These are phyloP conservation scores for Stomatorhinus walkeri DNA, from an alignment of 2,797 vertebrate species.

Conservation along the genomic window DNA sequence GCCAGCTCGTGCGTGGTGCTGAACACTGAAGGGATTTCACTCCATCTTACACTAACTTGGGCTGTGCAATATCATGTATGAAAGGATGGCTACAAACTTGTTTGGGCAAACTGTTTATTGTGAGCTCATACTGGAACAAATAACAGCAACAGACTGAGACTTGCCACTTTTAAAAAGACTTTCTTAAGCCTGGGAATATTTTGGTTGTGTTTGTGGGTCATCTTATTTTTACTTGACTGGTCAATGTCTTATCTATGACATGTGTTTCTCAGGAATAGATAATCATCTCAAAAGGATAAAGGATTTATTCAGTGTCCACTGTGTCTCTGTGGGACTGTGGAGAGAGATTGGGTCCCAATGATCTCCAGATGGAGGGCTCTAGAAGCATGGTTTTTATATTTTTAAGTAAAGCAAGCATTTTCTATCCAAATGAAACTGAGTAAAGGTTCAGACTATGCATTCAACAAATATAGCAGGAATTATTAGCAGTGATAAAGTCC, in stretches of 20 bases:
- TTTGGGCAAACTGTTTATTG: constrained; percentile 22
- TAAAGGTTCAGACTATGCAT: constrained; percentile 51
- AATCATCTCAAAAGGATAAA: constrained; percentile 33
- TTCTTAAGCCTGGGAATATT: constrained; percentile 29
- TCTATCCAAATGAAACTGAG: background rate
- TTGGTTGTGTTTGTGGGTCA: constrained; percentile 8
- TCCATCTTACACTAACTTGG: constrained; percentile 29
- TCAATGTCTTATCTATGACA: constrained; percentile 33
- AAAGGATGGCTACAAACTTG: constrained; percentile 40
- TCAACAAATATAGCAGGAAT: constrained; percentile 59
- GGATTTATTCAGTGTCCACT: constrained; percentile 8
- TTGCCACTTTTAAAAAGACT: constrained; percentile 37
- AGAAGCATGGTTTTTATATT: background rate
- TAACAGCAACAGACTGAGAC: constrained; percentile 28
- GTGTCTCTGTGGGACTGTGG: background rate
- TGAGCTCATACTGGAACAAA: constrained; percentile 17
- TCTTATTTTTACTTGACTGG: constrained; percentile 17
- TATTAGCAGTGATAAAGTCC: constrained; percentile 53
- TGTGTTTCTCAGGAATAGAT: constrained; percentile 67
- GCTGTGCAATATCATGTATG: constrained; percentile 56
- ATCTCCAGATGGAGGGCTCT: background rate
- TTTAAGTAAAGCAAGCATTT: background rate
- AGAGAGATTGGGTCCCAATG: background rate
- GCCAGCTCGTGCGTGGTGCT: background rate
- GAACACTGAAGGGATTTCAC: background rate